Conservation (phyloP, 2,888 invertebrate genomes). For the Matsumyia berberina region DNA sequence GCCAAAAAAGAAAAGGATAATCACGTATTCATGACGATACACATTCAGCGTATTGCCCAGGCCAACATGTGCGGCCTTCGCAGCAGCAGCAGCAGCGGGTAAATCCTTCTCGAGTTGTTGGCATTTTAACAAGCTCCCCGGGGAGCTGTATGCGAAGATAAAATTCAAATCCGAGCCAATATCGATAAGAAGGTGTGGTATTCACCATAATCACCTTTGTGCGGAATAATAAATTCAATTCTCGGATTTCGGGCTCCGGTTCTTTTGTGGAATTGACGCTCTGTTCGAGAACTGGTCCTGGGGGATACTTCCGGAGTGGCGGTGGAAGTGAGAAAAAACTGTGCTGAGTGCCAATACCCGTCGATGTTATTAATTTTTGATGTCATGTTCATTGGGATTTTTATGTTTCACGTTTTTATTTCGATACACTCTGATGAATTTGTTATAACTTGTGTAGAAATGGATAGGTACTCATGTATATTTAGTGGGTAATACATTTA, state of each 20-base stretch:
- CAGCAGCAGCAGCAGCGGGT: constrained; percentile 24
- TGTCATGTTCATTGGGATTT: constrained; percentile 72
- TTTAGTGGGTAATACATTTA: not conserved
- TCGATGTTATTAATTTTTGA: constrained; percentile 74
- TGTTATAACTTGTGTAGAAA: constrained; percentile 30
- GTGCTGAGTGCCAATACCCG: constrained; percentile 68
- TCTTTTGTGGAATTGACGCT: constrained; percentile 16
- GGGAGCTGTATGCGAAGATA: constrained; percentile 73
- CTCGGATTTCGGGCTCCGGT: constrained; percentile 72
- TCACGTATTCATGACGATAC: constrained; percentile 73
- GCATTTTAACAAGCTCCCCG: constrained; percentile 76
- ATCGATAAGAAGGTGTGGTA: constrained; percentile 77
- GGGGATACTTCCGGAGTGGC: constrained; percentile 54
- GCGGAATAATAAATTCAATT: constrained; percentile 76
- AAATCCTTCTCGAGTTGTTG: constrained; percentile 72
- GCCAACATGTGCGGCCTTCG: constrained; percentile 45
- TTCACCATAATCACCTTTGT: constrained; percentile 76
- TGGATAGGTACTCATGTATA: not conserved
- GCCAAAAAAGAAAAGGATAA: constrained; percentile 54
- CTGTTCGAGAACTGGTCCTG: constrained; percentile 24
- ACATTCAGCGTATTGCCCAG: constrained; percentile 39
- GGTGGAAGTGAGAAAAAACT: constrained; percentile 24
- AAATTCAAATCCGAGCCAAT: constrained; percentile 77
- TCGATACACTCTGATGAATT: constrained; percentile 57
- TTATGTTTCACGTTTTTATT: constrained; percentile 71